Evolutionary conservation across 92 coral and sea anemone genomes (phyloP).

Genomic region (Actinostola sp.): DNA sequence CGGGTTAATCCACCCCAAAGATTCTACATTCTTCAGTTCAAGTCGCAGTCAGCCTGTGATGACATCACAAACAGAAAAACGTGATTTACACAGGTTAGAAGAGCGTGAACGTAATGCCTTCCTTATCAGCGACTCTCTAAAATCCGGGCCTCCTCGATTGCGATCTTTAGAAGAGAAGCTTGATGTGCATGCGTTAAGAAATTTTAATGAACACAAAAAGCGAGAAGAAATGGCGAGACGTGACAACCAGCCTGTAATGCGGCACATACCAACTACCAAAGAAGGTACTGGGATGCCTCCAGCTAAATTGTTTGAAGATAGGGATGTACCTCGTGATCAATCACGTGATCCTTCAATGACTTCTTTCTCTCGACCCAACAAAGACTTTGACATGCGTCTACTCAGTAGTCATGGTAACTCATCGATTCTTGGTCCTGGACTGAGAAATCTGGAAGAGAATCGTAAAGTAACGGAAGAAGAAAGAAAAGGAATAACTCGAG

Average conservation of each 20-base stretch:
- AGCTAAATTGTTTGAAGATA: constrained; percentile 60
- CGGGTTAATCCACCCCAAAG: constrained; percentile 61
- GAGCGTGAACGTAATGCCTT: constrained; percentile 57
- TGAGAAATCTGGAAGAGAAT: constrained; percentile 59
- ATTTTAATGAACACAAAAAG: constrained; percentile 60
- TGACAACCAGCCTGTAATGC: constrained; percentile 38
- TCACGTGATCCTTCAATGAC: constrained; percentile 21
- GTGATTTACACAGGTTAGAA: constrained; percentile 51
- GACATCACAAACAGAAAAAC: constrained; percentile 62
- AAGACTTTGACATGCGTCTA: constrained; percentile 47
- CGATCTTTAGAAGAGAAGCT: constrained; percentile 73
- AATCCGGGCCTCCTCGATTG: constrained; percentile 86
- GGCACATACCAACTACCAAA: constrained; percentile 46
- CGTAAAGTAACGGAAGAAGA: constrained; percentile 57
- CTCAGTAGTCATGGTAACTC: constrained; percentile 68
- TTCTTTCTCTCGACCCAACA: constrained; percentile 20
- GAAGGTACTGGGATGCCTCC: constrained; percentile 57
- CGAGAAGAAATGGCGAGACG: constrained; percentile 67
- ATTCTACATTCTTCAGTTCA: constrained; percentile 46
- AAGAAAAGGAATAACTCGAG: constrained; percentile 50
- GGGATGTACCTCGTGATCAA: constrained; percentile 20
- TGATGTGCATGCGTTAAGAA: constrained; percentile 57
- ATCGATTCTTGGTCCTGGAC: constrained; percentile 54
- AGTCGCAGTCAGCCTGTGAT: constrained; percentile 47
- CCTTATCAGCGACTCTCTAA: constrained; percentile 64